Base-by-base conservation (phyloP, 2,797 vertebrate genomes). In the Cynopterus sphinx region DNA sequence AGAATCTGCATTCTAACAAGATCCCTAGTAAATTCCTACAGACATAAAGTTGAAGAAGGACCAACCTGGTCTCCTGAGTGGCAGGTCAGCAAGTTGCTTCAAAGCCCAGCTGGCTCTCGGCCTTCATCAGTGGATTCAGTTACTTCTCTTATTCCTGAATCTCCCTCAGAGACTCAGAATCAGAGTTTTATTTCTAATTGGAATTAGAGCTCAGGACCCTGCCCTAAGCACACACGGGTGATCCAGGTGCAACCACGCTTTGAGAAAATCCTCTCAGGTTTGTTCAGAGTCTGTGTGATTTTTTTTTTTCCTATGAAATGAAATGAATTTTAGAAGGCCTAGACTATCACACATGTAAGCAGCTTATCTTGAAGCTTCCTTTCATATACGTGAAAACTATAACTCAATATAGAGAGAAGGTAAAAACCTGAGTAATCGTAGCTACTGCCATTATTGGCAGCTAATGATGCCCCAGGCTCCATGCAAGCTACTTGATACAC, bases 321-420 rank as follows among this genome's bases (percentile, higher is more conserved):
- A 92, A 97, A 93, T 71, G 59, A 59, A 90, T 68, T 90, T 82
- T 85, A 51, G 68, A 94, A 96, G 74, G 46, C 43, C 86, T 53
- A 53, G 24, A 79, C 46, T 33, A 75, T 46, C 59, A 28, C 59
- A 28, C 33, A 5, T 19, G 24, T 28, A 57, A 68, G 49, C 92
- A 89, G 87, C 96, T 33, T 71, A 43, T 22, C n/a, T 24, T 33
- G 33, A 79, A 3, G n/a, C 67, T 57, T 79, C 41, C 33, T 46
- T 81, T 63, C 82, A 51, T 46, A 84, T 96, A 41, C 39, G 65
- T 70, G 21, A 59, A 92, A 77, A 46, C 65, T 73, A n/a, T 71
- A 95, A 79, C 59, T 73, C 28, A 81, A 95, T 70, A 57, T 4
- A 57, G 36, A 11, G 28, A 92, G 59, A 78, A 1, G 5, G 36